Percentiles rank a stretch among this genome's conserved stretches.
phyloP scores from a whole-genome alignment of 1,140 invertebrate genomes.

The Aphelenchoides avenae region DNA sequence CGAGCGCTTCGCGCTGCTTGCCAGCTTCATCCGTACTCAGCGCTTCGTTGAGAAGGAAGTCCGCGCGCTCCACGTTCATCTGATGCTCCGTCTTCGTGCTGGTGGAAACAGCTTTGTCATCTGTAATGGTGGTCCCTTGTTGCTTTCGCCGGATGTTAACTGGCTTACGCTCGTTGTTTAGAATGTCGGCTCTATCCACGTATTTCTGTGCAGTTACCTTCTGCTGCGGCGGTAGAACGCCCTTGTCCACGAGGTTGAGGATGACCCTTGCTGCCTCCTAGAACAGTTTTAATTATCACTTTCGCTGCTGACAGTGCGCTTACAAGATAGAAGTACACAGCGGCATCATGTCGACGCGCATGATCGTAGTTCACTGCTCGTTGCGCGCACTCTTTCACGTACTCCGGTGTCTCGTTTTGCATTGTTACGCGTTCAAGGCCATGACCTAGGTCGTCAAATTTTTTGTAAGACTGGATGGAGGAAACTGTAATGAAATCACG shows the following conservation, averaged over 20 bases:
- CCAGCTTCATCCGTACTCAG: constrained; percentile 78
- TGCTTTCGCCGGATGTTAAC: background rate
- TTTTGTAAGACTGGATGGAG: too few species aligned
- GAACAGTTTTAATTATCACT: constrained; percentile 24
- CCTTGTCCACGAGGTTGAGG: constrained; percentile 62
- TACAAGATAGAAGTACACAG: constrained; percentile 69
- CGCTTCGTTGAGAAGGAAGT: constrained; percentile 78
- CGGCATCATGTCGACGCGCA: constrained; percentile 65
- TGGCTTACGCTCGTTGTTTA: constrained; percentile 60
- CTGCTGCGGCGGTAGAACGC: constrained; percentile 51
- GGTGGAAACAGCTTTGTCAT: constrained; percentile 11
- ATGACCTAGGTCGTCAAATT: too few species aligned
- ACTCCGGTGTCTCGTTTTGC: constrained; percentile 35
- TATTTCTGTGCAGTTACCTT: constrained; percentile 66
- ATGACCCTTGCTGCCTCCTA: constrained; percentile 66
- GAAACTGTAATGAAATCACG: too few species aligned
- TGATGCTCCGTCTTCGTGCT: constrained; percentile 50
- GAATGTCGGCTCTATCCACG: constrained; percentile 64
- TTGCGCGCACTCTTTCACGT: constrained; percentile 62
- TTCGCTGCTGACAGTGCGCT: constrained; percentile 40
- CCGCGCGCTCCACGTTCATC: constrained; percentile 68
- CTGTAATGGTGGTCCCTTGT: constrained; percentile 5
- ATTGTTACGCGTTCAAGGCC: too few species aligned
- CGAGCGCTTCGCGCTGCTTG: constrained; percentile 72
- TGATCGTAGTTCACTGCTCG: constrained; percentile 70